Evolutionary conservation across 2,797 vertebrate species (phyloP).

Genomic region (Kryptolebias ocellatus): DNA sequence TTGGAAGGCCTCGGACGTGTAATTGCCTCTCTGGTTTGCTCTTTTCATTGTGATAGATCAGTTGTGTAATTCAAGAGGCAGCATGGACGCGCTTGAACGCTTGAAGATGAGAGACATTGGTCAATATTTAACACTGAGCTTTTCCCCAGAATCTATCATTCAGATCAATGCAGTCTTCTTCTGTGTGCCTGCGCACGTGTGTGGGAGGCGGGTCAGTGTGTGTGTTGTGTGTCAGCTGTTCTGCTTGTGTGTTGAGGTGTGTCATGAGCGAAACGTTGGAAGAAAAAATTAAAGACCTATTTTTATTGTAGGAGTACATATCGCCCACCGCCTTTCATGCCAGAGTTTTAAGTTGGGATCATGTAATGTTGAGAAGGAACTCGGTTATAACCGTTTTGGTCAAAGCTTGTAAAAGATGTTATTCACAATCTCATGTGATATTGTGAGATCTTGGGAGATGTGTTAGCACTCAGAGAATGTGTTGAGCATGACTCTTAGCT

Average conservation of each 20-base stretch:
- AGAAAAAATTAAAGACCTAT: too few relatives aligned
- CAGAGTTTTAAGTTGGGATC: too few relatives aligned
- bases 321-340: too few relatives aligned
- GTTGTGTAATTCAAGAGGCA: constrained; percentile 38
- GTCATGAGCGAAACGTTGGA: constrained; percentile 6
- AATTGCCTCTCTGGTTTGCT: background rate
- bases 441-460: too few relatives aligned
- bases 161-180: constrained; percentile 40
- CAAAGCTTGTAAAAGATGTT: constrained; percentile 27
- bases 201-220: constrained; percentile 2
- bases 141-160: constrained; percentile 45
- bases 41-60: constrained; percentile 15
- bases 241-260: constrained; percentile 5
- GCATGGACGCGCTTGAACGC: constrained; percentile 8
- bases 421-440: too few relatives aligned
- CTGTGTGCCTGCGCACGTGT: background rate
- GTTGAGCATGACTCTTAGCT: too few relatives aligned
- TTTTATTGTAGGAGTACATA: too few relatives aligned
- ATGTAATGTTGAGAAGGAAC: constrained; percentile 21
- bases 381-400: background rate
- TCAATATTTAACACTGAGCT: constrained; percentile 53
- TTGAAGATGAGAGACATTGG: constrained; percentile 20
- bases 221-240: background rate
- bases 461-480: too few relatives aligned
- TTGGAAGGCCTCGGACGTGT: background rate